Evolutionary conservation across 1,140 invertebrate species (phyloP).

Genomic region (Ptiloglossa arizonensis): DNA sequence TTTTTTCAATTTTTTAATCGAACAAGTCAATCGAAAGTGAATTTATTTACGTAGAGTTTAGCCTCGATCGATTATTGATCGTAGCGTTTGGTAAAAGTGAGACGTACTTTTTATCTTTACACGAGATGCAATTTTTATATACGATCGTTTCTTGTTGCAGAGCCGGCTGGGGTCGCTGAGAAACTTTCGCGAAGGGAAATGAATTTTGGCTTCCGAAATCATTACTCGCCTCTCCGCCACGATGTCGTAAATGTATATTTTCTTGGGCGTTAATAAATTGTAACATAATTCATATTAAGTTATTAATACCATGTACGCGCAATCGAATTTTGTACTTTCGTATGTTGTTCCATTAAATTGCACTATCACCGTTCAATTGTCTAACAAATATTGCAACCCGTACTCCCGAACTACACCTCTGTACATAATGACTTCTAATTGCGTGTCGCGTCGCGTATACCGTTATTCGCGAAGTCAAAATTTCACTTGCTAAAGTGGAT

Average conservation of each 20-base stretch:
- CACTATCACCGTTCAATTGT: neutral
- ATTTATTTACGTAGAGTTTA: too few relatives aligned
- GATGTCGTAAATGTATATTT: neutral
- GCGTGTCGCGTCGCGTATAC: too few relatives aligned
- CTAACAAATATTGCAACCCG: neutral
- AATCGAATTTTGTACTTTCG: slow-evolving; percentile 9
- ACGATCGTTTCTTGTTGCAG: slow-evolving; percentile 43
- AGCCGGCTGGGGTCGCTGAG: slow-evolving; percentile 61
- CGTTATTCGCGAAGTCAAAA: too few relatives aligned
- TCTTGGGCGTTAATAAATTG: neutral
- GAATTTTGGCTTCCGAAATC: neutral
- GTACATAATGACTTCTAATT: too few relatives aligned
- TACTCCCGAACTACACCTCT: too few relatives aligned
- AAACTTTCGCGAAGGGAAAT: neutral
- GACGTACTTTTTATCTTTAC: too few relatives aligned
- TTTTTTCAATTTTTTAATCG: too few relatives aligned
- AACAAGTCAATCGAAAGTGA: too few relatives aligned
- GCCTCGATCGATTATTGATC: too few relatives aligned
- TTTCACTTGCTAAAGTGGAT: too few relatives aligned
- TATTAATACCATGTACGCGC: neutral
- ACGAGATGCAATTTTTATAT: too few relatives aligned
- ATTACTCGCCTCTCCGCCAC: neutral
- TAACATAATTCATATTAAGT: neutral
- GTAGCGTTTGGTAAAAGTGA: too few relatives aligned
- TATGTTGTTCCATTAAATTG: neutral